Evolutionary conservation across 2,113 vertebrate species (phyloP).

Genomic region (Thomomys bottae): DNA sequence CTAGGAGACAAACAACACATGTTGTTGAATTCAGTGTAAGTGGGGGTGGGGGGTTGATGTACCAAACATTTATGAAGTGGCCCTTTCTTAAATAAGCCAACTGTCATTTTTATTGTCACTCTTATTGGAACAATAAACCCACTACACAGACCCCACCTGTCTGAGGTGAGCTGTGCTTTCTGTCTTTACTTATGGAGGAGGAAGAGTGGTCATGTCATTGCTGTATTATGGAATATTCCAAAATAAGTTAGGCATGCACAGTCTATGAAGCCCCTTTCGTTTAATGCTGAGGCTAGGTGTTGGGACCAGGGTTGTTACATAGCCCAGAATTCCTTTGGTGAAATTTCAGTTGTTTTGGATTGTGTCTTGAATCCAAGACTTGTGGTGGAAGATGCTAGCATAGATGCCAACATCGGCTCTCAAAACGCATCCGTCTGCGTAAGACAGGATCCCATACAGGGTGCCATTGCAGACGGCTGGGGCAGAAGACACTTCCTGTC

Average conservation of each 20-base stretch:
- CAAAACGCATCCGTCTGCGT: slow-evolving; percentile 70
- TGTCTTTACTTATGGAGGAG: not conserved
- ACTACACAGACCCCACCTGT: not conserved
- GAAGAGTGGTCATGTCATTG: accelerated
- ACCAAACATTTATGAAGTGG: not conserved
- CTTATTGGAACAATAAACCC: too few relatives aligned
- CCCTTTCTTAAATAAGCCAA: not conserved
- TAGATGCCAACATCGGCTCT: slow-evolving; percentile 79
- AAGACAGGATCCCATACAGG: slow-evolving; percentile 69
- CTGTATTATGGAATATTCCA: not conserved
- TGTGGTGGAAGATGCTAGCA: slow-evolving; percentile 51
- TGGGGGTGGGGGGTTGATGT: not conserved
- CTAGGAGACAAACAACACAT: not conserved
- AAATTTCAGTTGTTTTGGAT: slow-evolving; percentile 60
- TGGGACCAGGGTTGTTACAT: not conserved
- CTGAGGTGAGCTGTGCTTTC: not conserved
- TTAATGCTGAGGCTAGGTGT: not conserved
- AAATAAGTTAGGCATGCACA: not conserved
- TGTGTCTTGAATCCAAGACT: slow-evolving; percentile 62
- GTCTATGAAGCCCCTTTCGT: not conserved
- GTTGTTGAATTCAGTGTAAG: not conserved
- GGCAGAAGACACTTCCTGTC: slow-evolving; percentile 68
- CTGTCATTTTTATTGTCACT: not conserved
- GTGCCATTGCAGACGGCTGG: slow-evolving; percentile 59
- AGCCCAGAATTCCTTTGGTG: not conserved